Evolutionary conservation across 2,888 invertebrate genomes (phyloP), one percentile per base, ranked within the genome.

Genomic region (Spodoptera picta): DNA sequence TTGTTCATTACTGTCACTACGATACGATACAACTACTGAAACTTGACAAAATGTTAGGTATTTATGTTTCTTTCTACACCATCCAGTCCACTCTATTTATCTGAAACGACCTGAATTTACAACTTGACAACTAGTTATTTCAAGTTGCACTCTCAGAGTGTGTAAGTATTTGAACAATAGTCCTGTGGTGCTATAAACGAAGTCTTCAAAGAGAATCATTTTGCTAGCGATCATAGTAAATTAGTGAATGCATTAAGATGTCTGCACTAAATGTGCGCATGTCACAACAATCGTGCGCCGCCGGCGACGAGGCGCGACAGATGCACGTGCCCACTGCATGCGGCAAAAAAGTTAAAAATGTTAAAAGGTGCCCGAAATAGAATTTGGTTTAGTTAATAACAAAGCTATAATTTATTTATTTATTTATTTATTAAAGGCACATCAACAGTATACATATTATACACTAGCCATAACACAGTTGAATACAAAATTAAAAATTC

Each of bases 221-320:
- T 60, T 57, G 59, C 46, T 44, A 44, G 55, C 72, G 71, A 75
- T 86, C 84, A 79, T 73, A 73, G 79, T 87, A 81, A 88, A 87
- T 89, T 86, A 87, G 77, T 70, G 63, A 69, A 68, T 70, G 75
- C 86, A 85, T 85, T 84, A 82, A 73, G 56, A 71, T 56, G 73
- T 73, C 80, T 69, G 60, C 58, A 65, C 71, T 78, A 76, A 83
- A 83, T 81, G 79, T 71, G 81, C 58, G 49, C 41, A 57, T 76
- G 88, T 89, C 88, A 87, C 76, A 87, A 85, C 87, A 89, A 84
- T 82, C 64, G 71, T 50, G 64, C 66, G 69, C 49, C 60, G 46
- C 49, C 60, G 46, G 43, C 42, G 69, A 83, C 69, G 72, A 48
- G 65, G 10, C 62, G 48, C 77, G 71, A 79, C 89, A 88, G 81